A percentile compares a stretch with the other conserved stretches of the same genome.
Conservation (phyloP, 2,113 vertebrate genomes). For the Motacilla tschutschensis region DNA sequence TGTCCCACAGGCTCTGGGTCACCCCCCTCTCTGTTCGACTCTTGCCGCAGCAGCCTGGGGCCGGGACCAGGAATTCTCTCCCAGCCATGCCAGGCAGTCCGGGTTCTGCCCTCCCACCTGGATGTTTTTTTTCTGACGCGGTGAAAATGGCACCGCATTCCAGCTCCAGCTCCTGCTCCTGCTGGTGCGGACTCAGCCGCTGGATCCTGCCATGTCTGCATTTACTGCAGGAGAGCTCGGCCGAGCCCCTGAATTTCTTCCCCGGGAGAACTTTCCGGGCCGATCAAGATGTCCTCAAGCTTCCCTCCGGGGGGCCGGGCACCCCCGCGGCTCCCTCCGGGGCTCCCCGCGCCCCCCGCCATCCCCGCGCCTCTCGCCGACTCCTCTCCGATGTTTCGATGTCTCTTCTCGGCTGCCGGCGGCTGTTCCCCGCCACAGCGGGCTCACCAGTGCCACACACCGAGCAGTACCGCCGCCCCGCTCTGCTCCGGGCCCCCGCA, state of each 20-base stretch:
- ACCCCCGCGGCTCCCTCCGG: background rate
- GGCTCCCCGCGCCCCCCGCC: background rate
- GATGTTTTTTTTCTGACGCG: background rate
- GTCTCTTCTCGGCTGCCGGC: background rate
- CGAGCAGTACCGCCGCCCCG: conserved; percentile 14
- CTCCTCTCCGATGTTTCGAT: conserved; percentile 1
- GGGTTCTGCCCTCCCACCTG: background rate
- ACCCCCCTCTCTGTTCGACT: background rate
- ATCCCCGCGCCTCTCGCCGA: background rate
- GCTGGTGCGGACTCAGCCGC: conserved; percentile 7
- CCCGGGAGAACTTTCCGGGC: background rate
- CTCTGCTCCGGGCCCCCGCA: background rate
- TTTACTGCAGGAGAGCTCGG: background rate
- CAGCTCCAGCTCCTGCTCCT: conserved; percentile 6
- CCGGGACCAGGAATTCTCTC: background rate
- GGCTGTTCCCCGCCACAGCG: background rate
- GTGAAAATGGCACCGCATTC: conserved; percentile 27
- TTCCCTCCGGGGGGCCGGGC: background rate
- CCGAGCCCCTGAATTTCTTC: background rate
- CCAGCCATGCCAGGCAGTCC: background rate
- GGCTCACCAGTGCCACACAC: conserved; percentile 52
- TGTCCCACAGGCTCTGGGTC: background rate
- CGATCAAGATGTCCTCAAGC: background rate
- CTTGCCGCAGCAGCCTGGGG: background rate
- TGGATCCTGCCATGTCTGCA: background rate